phyloP scores from a whole-genome alignment of 2,888 invertebrate species.

The Drosophila villosipedis region DNA sequence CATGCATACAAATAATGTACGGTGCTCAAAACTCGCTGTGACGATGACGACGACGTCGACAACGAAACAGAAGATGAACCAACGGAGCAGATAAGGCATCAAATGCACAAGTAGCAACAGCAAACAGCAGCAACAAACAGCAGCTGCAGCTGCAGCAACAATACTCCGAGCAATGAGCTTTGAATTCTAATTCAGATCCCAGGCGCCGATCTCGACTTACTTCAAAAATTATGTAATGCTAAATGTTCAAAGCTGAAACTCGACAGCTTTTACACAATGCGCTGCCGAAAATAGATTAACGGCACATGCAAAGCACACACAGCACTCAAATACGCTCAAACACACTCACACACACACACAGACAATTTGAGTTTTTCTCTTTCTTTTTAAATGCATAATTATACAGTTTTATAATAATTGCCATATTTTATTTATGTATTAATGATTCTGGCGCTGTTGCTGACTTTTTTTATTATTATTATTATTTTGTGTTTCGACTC shows the following conservation, averaged over 20 bases:
- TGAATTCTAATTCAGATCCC: slow-evolving; percentile 18
- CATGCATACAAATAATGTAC: background rate
- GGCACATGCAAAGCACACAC: slow-evolving; percentile 14
- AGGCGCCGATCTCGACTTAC: slow-evolving; percentile 13
- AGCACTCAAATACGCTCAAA: background rate
- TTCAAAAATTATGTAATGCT: slow-evolving; percentile 28
- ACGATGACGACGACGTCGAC: background rate
- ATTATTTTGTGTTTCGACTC: slow-evolving; percentile 10
- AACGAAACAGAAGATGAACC: slow-evolving; percentile 10
- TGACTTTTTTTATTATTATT: background rate
- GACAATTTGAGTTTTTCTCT: background rate
- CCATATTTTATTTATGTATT: slow-evolving; percentile 37
- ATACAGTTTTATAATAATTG: slow-evolving; percentile 41
- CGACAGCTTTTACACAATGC: slow-evolving; percentile 19
- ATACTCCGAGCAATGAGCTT: slow-evolving; percentile 16
- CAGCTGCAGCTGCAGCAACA: slow-evolving; percentile 4
- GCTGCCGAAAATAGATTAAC: slow-evolving; percentile 34
- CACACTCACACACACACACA: background rate
- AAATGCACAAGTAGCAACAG: slow-evolving; percentile 15
- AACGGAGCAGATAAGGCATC: slow-evolving; percentile 12
- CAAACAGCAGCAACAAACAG: background rate
- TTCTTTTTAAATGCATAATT: slow-evolving; percentile 9
- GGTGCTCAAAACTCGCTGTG: slow-evolving; percentile 22
- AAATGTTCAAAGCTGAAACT: slow-evolving; percentile 9
- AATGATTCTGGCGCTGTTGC: slow-evolving; percentile 16